phyloP scores from a whole-genome alignment of 1,140 invertebrate species.

The Eufriesea mexicana region DNA sequence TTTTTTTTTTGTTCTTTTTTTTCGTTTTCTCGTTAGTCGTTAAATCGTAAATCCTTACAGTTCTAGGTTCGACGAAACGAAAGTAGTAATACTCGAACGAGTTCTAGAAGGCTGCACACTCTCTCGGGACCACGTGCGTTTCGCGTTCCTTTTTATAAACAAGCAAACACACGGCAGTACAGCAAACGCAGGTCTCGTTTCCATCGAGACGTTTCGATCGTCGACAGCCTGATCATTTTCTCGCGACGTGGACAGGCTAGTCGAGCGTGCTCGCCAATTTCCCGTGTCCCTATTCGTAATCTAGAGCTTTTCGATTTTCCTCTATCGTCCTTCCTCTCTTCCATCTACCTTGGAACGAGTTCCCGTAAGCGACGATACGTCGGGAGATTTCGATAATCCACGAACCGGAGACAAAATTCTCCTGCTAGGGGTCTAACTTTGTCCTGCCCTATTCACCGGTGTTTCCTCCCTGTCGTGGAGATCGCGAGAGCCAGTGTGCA shows the following conservation, averaged over 20 bases:
- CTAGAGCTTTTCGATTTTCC: not conserved
- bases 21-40: not conserved
- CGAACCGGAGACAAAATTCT: not conserved
- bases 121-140: not conserved
- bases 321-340: too few species aligned
- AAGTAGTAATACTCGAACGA: constrained; percentile 7
- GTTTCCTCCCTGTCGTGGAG: too few species aligned
- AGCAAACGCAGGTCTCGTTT: not conserved
- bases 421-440: too few species aligned
- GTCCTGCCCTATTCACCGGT: too few species aligned
- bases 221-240: constrained; percentile 20
- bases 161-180: constrained; percentile 35
- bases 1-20: not conserved
- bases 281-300: not conserved
- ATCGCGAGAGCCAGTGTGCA: too few species aligned
- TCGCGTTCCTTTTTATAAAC: constrained; percentile 4
- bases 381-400: not conserved
- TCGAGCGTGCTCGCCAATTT: not conserved
- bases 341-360: not conserved
- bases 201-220: constrained; percentile 6
- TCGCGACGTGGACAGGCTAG: not conserved
- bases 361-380: not conserved
- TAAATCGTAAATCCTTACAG: constrained; percentile 34
- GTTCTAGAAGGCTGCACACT: constrained; percentile 26
- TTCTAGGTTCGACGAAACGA: constrained; percentile 32